Base-by-base conservation (phyloP, 2,113 vertebrate genomes). In the Cavia porcellus region DNA sequence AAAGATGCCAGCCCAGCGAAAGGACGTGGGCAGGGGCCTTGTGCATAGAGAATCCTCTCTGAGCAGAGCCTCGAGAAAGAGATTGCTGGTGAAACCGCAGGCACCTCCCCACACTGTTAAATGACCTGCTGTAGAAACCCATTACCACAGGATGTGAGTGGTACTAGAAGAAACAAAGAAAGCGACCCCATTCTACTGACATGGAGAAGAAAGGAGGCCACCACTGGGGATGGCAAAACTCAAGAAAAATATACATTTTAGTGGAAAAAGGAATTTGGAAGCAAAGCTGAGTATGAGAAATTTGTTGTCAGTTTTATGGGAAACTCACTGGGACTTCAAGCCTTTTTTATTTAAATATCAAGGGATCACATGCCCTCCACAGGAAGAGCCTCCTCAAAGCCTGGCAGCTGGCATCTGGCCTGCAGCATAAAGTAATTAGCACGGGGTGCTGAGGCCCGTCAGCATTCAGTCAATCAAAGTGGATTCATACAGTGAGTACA, bases 271-370 rank as follows among this genome's bases (percentile, higher is more conserved):
- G 22, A 91, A 86, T 55, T 61, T 50, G 93, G 38, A 90, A 62
- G 68, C 62, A 89, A 87, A 74, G 3, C 8, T 80, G 79, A 86
- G 20, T 11, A 66, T 50, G n/a, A 95, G 84, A 96, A 97, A 86
- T 74, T 74, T 47, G 35, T 28, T 83, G 74, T 88, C 47, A 59
- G 5, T 92, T 93, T 79, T 77, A 12, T 79, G 6, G 12, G n/a
- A 3, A 35, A 70, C 32, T 42, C 7, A 28, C 19, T 64, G 50
- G 84, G 30, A 84, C 45, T 30, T 95, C 12, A 30, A 89, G 25
- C 35, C 87, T 70, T 72, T 90, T 75, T 84, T 45, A 83, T 52
- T 90, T 92, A 80, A 94, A 85, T 80, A 90, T 84, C 57, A 75
- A 64, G 47, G 25, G 38, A 52, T 84, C 55, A 8, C n/a, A 14